Conservation (phyloP, 2,888 invertebrate genomes). For the Anorthoa munda region DNA sequence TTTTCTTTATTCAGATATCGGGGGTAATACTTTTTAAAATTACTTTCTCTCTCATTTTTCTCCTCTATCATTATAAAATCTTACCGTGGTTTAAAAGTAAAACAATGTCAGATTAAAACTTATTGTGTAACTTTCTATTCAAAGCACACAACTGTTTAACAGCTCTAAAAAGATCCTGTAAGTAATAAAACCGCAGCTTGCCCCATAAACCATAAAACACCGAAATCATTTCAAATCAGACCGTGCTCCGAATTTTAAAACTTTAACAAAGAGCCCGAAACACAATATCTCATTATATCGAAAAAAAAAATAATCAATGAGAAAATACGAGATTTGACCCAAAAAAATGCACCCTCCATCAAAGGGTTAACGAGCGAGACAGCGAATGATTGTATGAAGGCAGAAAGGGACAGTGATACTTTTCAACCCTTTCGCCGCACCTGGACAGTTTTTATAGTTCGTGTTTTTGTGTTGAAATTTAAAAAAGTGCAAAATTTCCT, state of each 20-base stretch:
- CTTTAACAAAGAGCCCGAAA: slow-evolving; percentile 79
- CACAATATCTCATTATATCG: slow-evolving; percentile 89
- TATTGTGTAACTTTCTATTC: neutral
- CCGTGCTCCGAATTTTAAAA: slow-evolving; percentile 77
- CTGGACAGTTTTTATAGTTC: slow-evolving; percentile 83
- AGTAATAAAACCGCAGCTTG: slow-evolving; percentile 62
- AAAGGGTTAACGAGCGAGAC: slow-evolving; percentile 86
- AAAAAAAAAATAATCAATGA: slow-evolving; percentile 85
- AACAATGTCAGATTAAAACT: neutral
- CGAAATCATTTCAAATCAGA: slow-evolving; percentile 69
- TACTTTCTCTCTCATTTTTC: too few relatives aligned
- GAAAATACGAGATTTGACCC: slow-evolving; percentile 89
- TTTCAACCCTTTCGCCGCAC: slow-evolving; percentile 88
- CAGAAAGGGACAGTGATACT: slow-evolving; percentile 71
- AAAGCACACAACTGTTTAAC: slow-evolving; percentile 24
- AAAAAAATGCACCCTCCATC: slow-evolving; percentile 84
- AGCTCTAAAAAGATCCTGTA: slow-evolving; percentile 32
- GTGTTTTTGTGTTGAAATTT: slow-evolving; percentile 83
- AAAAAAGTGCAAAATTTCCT: slow-evolving; percentile 89
- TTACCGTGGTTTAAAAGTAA: too few relatives aligned
- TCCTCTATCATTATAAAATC: too few relatives aligned
- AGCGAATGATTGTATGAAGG: slow-evolving; percentile 55
- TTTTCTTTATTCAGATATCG: too few relatives aligned
- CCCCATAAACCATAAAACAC: slow-evolving; percentile 65
- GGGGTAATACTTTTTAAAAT: too few relatives aligned